phyloP scores from a whole-genome alignment of 1,140 invertebrate genomes.

The Heterodera schachtii region DNA sequence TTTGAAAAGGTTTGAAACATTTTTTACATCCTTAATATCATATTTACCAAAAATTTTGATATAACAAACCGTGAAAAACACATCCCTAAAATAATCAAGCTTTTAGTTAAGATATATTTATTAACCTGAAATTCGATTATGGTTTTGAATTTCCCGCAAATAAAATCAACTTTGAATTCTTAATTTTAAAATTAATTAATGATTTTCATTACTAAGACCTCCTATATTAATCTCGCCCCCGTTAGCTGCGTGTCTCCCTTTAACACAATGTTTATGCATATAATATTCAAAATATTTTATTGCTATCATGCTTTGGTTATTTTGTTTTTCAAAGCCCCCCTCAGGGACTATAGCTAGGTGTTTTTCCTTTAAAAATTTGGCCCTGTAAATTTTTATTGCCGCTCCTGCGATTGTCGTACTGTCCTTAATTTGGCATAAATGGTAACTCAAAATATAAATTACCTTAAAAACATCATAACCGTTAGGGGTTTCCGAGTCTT shows the following conservation, averaged over 20 bases:
- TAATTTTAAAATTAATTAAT: background rate
- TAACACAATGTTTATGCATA: background rate
- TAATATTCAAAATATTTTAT: constrained; percentile 9
- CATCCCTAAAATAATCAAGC: background rate
- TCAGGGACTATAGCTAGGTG: background rate
- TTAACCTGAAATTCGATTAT: background rate
- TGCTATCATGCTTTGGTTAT: constrained; percentile 8
- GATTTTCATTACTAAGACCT: no score
- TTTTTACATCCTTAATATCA: background rate
- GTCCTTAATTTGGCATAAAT: no score
- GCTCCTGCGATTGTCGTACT: no score
- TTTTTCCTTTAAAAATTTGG: background rate
- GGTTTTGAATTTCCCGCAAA: background rate
- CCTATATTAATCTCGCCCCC: background rate
- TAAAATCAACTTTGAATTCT: background rate
- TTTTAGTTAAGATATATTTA: background rate
- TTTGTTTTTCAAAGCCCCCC: background rate
- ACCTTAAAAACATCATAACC: no score
- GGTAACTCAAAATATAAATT: no score
- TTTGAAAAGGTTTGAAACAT: background rate
- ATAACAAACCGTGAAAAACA: constrained; percentile 5
- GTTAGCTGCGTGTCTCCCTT: background rate
- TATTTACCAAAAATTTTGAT: no score
- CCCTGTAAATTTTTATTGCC: background rate
- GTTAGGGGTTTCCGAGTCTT: no score